Base-by-base conservation (phyloP, 2,888 invertebrate genomes). In the Heliconius erato region DNA sequence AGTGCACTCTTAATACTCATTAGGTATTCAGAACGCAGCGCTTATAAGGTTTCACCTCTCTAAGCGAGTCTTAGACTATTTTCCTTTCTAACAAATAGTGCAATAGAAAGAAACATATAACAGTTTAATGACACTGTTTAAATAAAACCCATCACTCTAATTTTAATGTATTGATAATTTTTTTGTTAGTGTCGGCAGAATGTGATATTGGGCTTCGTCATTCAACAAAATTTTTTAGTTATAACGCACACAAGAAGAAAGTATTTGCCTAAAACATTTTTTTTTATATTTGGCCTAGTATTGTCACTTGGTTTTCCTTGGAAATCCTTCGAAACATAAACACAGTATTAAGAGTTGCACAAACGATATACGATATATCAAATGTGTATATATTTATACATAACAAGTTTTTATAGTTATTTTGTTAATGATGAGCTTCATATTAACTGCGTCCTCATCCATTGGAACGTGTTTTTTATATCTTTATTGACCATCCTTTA, bases 11-110 rank as follows among this genome's bases (percentile, higher is more conserved):
- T 84, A 85, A 85, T 85, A 79, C 85, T 80, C 74, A 81, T 83
- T 84, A 83, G 82, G 84, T 84, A 86, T 86, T 86, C 85, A 82
- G 85, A 83, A 83, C 86, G 81, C 81, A 68, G 40, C 68, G 74
- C 63, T 72, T 77, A 81, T 86, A 85, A 77, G 85, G 85, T 82
- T 86, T 85, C 85, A 80, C 79, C 82, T 83, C 68, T 81, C 65
- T 80, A 83, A 82, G 67, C 80, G 77, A 80, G 74, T 81, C 83
- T 82, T 82, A 80, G 82, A 79, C 82, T 84, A 83, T 85, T 83
- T 85, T 81, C 80, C 82, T 79, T 83, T 79, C 28, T 65, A 79
- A 28, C 35, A 71, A 81, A 81, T 28, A 63, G 23, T 69, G 68
- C 49, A 79, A 81, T 16, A 63, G 67, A 28, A 32, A 49, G n/a